Base-by-base conservation (phyloP, 2,888 invertebrate genomes). In the Meta bourneti region DNA sequence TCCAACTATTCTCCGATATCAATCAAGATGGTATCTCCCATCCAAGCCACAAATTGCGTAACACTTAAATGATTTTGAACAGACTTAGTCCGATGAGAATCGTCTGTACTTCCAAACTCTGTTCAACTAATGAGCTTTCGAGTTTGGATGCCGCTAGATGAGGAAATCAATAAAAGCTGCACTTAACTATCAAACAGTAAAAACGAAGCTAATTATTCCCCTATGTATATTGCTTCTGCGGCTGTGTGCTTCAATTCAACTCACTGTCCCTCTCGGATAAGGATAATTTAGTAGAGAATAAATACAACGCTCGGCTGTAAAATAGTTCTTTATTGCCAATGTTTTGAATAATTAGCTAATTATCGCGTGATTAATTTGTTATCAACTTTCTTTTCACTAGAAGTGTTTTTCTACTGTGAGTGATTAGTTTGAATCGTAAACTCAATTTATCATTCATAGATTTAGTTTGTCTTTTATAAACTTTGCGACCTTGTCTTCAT, bases 31-130 rank as follows among this genome's bases (percentile, higher is more conserved):
- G 13, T 61, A 61, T 61, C 7, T 61, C 11, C 16, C 16, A 61
- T 61, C 61, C 9, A 61, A 16, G 49, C 6, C 72, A 16, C 51
- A 71, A 54, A 75, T 84, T 48, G 74, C 54, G 52, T 61, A 61
- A 75, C 51, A 9, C 19, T 72, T 51, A 83, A 83, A 72, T 52
- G 74, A 48, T 52, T 84, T 75, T 61, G 72, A 78, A 78, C 11
- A 16, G 19, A 19, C 20, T 11, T 7, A 61, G 48, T 49, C 61
- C n/a, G 48, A 75, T 34, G 75, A 84, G 84, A 75, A 19, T 61
- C 34, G 34, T 52, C 51, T 52, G 74, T 52, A 51, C 78, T 78
- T 49, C 16, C 11, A 75, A 48, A 48, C 48, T 75, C 51, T 61
- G 11, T 83, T 51, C 16, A 75, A 34, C 82, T 84, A 52, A 34